Evolutionary conservation across 1,140 invertebrate species (phyloP).

Genomic region (Daktulosphaira vitifoliae): DNA sequence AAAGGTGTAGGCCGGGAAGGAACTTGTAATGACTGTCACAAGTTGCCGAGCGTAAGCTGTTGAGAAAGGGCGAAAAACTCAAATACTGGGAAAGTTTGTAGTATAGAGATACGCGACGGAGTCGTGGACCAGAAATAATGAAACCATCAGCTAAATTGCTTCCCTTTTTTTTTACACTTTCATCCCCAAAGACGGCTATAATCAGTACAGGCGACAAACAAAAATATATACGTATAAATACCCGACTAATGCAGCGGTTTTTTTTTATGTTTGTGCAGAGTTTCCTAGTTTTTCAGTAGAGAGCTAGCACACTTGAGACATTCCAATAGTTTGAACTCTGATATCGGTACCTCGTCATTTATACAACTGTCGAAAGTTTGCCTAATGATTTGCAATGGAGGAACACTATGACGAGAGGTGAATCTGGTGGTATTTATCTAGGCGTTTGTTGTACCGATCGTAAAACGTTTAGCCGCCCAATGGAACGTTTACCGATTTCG

Average conservation of each 20-base stretch:
- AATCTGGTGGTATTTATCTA: not conserved
- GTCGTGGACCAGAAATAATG: conserved; percentile 18
- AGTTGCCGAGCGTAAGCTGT: not conserved
- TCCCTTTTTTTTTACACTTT: not conserved
- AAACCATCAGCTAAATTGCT: conserved; percentile 24
- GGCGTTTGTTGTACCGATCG: not conserved
- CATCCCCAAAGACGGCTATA: not conserved
- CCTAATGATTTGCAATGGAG: too few species aligned
- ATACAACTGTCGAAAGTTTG: not conserved
- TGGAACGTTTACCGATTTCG: too few species aligned
- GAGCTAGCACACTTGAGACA: too few species aligned
- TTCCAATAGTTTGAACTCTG: too few species aligned
- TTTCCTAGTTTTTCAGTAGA: too few species aligned
- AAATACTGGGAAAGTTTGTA: conserved; percentile 14
- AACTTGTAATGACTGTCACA: conserved; percentile 6
- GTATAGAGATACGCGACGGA: not conserved
- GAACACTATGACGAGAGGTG: too few species aligned
- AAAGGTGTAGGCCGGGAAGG: not conserved
- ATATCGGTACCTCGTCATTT: too few species aligned
- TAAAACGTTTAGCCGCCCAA: too few species aligned
- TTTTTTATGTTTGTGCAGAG: too few species aligned
- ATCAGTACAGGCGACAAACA: not conserved
- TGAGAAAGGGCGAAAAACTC: conserved; percentile 2
- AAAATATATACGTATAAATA: not conserved
- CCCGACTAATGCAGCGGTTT: too few species aligned